A percentile compares a stretch with the other conserved stretches of the same genome.
Evolutionary conservation across 2,888 invertebrate species (phyloP).

Genomic region (Agrotis ipsilon): DNA sequence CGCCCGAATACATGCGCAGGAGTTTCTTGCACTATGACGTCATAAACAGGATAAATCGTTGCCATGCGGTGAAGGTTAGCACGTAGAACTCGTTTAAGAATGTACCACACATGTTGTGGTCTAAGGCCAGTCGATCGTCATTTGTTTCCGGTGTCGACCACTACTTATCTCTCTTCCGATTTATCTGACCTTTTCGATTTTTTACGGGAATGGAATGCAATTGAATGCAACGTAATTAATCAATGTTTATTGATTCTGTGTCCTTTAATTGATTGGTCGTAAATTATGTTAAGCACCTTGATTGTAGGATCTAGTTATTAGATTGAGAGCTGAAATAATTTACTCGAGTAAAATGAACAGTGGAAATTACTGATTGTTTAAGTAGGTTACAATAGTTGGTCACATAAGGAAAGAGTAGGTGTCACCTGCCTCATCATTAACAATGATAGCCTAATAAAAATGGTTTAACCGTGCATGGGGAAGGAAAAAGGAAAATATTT

Average conservation of each 20-base stretch:
- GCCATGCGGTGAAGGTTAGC: constrained; percentile 55
- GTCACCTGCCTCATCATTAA: background rate
- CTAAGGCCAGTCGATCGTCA: constrained; percentile 54
- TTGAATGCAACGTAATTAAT: constrained; percentile 36
- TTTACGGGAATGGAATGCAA: constrained; percentile 49
- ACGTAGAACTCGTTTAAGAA: constrained; percentile 17
- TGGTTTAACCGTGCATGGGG: background rate
- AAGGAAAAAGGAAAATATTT: background rate
- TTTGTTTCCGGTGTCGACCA: constrained; percentile 58
- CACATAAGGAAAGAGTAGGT: constrained; percentile 10
- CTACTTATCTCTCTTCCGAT: constrained; percentile 57
- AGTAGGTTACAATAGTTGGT: background rate
- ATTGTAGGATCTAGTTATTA: background rate
- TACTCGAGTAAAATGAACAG: background rate
- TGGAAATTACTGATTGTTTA: background rate
- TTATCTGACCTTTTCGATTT: constrained; percentile 58
- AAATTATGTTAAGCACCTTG: background rate
- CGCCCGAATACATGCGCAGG: background rate
- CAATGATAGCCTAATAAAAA: background rate
- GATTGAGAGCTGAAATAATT: background rate
- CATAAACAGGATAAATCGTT: constrained; percentile 62
- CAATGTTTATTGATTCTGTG: constrained; percentile 15
- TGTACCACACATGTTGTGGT: constrained; percentile 30
- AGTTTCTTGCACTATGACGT: constrained; percentile 45
- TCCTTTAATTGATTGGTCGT: constrained; percentile 8